Evolutionary conservation across 2,888 invertebrate species (phyloP).

Genomic region (Trissoscelio sp.): DNA sequence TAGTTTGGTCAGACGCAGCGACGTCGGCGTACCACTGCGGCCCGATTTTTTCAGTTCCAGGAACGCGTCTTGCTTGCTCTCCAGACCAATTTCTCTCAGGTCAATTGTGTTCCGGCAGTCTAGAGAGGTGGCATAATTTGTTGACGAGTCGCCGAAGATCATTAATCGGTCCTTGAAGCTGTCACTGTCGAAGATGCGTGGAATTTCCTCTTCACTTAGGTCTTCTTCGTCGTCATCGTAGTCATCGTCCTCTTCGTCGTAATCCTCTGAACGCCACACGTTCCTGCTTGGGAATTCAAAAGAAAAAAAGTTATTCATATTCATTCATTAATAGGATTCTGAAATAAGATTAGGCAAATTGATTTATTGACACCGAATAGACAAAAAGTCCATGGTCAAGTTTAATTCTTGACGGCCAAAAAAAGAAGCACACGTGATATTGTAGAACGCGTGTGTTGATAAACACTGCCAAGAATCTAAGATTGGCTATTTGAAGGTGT

Average conservation of each 20-base stretch:
- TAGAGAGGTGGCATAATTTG: conserved; percentile 77
- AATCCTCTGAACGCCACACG: conserved; percentile 46
- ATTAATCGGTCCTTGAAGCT: conserved; percentile 78
- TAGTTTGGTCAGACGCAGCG: conserved; percentile 78
- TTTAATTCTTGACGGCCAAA: conserved; percentile 70
- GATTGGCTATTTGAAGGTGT: conserved; percentile 69
- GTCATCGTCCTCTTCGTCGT: conserved; percentile 75
- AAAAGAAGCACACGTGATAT: conserved; percentile 71
- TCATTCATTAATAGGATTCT: background rate
- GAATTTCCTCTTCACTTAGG: conserved; percentile 74
- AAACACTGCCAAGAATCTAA: conserved; percentile 73
- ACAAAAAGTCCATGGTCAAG: conserved; percentile 73
- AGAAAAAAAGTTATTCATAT: no score
- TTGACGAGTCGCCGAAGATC: conserved; percentile 78
- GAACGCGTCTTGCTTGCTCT: conserved; percentile 77
- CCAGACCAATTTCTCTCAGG: conserved; percentile 81
- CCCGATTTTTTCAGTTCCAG: conserved; percentile 78
- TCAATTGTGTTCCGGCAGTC: conserved; percentile 81
- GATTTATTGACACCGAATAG: conserved; percentile 49
- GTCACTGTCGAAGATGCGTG: conserved; percentile 72
- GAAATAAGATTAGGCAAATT: conserved; percentile 3
- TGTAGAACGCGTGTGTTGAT: conserved; percentile 49
- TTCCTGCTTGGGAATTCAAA: conserved; percentile 30
- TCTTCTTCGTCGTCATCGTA: conserved; percentile 78
- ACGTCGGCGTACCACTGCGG: conserved; percentile 74